These are phyloP conservation scores for Geococcyx californianus DNA, from an alignment of 2,113 vertebrate genomes.

Conservation along the genomic window DNA sequence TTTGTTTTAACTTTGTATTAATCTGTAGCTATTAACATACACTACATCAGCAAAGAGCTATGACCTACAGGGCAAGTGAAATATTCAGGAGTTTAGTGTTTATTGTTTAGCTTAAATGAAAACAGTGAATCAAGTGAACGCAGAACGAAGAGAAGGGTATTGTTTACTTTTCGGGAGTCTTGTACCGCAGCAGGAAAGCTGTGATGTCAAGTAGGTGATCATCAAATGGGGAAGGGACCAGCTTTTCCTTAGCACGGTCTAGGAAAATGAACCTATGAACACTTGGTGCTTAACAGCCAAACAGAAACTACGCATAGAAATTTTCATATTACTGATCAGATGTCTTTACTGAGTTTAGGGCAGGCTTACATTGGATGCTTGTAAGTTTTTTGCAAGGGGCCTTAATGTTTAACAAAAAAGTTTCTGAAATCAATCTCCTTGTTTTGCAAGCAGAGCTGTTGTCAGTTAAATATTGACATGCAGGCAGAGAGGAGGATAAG, in stretches of 20 bases:
- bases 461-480: not conserved
- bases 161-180: not conserved
- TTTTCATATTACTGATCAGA: rapidly evolving
- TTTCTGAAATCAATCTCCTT: not conserved
- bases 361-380: not conserved
- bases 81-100: rapidly evolving
- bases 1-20: not conserved
- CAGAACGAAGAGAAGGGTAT: rapidly evolving
- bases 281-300: not conserved
- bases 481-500: not conserved
- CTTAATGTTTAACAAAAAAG: not conserved
- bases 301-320: not conserved
- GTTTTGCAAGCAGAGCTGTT: not conserved
- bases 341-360: not conserved
- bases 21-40: rapidly evolving
- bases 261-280: not conserved
- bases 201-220: not conserved
- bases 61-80: not conserved
- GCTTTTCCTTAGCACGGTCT: not conserved
- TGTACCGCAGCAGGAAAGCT: not conserved
- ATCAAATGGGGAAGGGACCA: rapidly evolving
- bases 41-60: rapidly evolving
- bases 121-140: rapidly evolving
- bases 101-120: not conserved
- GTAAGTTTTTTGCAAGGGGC: not conserved